Base-by-base conservation (phyloP, 2,113 vertebrate species). In the Aramus guarauna region DNA sequence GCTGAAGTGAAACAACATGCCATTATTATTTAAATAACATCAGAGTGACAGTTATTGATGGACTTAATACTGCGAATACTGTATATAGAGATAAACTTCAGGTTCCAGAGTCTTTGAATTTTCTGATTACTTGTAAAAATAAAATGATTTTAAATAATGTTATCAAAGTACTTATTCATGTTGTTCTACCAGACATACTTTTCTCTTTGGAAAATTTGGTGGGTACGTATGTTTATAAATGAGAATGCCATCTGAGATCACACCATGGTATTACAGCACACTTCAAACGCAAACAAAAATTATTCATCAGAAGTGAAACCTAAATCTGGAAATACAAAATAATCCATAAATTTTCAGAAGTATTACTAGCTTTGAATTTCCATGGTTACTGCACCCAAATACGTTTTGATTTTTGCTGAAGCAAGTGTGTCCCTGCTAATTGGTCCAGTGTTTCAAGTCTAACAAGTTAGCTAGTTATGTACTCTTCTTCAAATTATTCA, bases 311-410 rank as follows among this genome's bases (percentile, higher is more conserved):
- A 90, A 88, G 22, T 45, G 67, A 91, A 77, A 74, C 92, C 86
- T 92, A 94, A 91, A 86, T 87, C 37, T 91, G 76, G 72, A 86
- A 92, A 59, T 62, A 93, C 21, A 85, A 88, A 96, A 71, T 77
- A 80, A 89, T 62, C 45, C 60, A 79, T 63, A 92, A 86, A 76
- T 88, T 93, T 83, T 85, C 67, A 62, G 34, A 79, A 93, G 32
- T 79, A 56, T 78, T 34, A 52, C 52, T 72, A 67, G 47, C 26
- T 92, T 93, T 92, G 50, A 85, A 94, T 95, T 93, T 83, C 84
- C 92, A 93, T 85, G 90, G 90, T 96, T 76, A 96, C 74, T 76
- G 50, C n/a, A 83, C 24, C 50, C 67, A 88, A 88, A 79, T 69
- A 73, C 0, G 3, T 85, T 88, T 84, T 81, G 29, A 56, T 32